phyloP scores from a whole-genome alignment of 2,797 vertebrate species.

The Phrynocephalus vlangalii region DNA sequence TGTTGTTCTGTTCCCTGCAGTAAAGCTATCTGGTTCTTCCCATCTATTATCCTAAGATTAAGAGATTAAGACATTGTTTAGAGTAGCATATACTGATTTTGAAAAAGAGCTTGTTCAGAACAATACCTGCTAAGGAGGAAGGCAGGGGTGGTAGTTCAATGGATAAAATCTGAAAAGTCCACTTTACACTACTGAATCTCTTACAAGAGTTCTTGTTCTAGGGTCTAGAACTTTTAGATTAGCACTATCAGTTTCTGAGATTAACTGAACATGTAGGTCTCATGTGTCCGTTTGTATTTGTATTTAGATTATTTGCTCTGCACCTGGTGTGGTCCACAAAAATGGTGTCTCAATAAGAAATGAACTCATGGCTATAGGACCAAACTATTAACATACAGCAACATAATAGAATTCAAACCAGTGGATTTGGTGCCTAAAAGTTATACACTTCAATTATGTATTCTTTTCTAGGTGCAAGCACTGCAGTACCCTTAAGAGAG shows the following conservation, averaged over 20 bases:
- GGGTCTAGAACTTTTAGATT: neutral
- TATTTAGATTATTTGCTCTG: no score
- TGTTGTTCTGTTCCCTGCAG: constrained; percentile 23
- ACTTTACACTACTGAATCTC: neutral
- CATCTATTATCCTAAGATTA: constrained; percentile 58
- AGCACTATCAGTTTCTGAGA: neutral
- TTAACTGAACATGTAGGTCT: neutral
- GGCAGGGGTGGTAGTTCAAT: neutral
- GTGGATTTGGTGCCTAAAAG: neutral
- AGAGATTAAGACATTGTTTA: neutral
- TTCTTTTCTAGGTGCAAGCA: neutral
- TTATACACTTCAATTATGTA: neutral
- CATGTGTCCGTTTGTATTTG: neutral
- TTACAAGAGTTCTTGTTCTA: neutral
- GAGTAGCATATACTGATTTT: neutral
- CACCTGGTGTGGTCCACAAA: no score
- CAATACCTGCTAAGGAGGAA: neutral
- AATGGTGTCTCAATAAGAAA: no score
- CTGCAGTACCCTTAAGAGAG: neutral
- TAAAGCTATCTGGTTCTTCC: constrained; percentile 64
- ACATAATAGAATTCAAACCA: no score
- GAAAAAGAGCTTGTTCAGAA: neutral
- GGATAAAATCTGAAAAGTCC: neutral
- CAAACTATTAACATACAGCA: neutral
- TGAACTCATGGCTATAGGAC: no score